phyloP scores from a whole-genome alignment of 1,140 invertebrate species.

The Leptinotarsa lineolata region DNA sequence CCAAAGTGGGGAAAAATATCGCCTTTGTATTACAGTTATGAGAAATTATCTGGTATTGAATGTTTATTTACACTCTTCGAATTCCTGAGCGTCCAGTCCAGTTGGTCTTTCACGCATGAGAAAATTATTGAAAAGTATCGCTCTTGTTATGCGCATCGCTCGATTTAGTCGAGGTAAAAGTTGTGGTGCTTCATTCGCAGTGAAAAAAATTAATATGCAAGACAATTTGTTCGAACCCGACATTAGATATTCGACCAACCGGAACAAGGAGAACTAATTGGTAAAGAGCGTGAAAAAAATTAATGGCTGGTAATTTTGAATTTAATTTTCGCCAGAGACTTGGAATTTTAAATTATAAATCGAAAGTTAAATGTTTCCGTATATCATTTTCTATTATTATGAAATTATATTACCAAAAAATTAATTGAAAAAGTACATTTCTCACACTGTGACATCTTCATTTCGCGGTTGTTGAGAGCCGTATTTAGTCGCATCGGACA shows the following conservation, averaged over 20 bases:
- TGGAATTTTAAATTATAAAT: not conserved
- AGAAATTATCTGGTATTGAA: too few species aligned
- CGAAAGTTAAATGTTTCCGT: not conserved
- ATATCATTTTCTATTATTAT: too few species aligned
- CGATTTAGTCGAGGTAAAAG: constrained; percentile 2
- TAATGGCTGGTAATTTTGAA: not conserved
- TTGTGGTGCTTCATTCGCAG: not conserved
- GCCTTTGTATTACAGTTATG: too few species aligned
- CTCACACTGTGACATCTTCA: too few species aligned
- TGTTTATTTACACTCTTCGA: not conserved
- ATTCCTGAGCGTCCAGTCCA: not conserved
- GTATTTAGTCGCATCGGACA: too few species aligned
- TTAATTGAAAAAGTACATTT: too few species aligned
- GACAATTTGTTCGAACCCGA: constrained; percentile 23
- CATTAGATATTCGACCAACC: constrained; percentile 1
- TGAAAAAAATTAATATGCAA: constrained; percentile 29
- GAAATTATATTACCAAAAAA: too few species aligned
- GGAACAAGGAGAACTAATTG: constrained; percentile 2
- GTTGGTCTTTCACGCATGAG: not conserved
- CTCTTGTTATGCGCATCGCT: not conserved
- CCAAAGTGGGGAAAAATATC: too few species aligned
- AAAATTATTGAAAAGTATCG: not conserved
- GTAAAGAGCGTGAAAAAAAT: constrained; percentile 17
- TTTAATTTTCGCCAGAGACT: not conserved
- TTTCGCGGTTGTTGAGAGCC: too few species aligned